Evolutionary conservation across 2,888 invertebrate species (phyloP).

Genomic region (Drosophila mercatorum): DNA sequence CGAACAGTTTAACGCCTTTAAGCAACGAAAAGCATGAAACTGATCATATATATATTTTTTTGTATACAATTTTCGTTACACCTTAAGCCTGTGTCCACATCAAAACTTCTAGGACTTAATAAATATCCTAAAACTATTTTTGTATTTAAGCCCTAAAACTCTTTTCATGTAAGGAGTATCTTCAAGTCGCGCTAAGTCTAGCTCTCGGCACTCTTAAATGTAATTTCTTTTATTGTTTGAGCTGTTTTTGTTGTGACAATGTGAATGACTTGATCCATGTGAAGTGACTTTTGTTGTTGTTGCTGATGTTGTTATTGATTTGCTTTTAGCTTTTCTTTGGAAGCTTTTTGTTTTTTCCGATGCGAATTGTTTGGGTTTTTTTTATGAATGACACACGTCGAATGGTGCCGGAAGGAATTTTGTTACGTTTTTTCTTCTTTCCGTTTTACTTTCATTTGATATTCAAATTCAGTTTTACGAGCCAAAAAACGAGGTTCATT

Average conservation of each 20-base stretch:
- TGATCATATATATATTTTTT: background rate
- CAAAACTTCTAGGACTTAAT: background rate
- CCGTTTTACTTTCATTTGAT: constrained; percentile 32
- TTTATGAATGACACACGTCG: constrained; percentile 65
- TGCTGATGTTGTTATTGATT: constrained; percentile 38
- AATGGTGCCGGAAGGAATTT: constrained; percentile 64
- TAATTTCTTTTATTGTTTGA: background rate
- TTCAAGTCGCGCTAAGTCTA: background rate
- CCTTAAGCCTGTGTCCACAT: too few species aligned
- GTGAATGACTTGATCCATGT: constrained; percentile 56
- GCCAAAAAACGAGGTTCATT: constrained; percentile 29
- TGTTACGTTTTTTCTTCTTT: constrained; percentile 16
- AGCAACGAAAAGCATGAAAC: background rate
- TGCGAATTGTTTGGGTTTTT: constrained; percentile 23
- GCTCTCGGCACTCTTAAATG: background rate
- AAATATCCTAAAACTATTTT: background rate
- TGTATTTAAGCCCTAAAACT: background rate
- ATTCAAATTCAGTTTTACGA: constrained; percentile 24
- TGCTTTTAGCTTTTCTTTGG: constrained; percentile 28
- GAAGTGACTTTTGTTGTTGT: constrained; percentile 26
- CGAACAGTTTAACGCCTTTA: background rate
- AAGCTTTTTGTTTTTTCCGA: constrained; percentile 17
- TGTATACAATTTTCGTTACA: background rate
- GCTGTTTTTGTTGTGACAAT: constrained; percentile 27
- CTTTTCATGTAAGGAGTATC: background rate